A percentile compares a stretch with the other conserved stretches of the same genome.
phyloP scores from a whole-genome alignment of 2,888 invertebrate genomes.

The Drosophila imparisetae region DNA sequence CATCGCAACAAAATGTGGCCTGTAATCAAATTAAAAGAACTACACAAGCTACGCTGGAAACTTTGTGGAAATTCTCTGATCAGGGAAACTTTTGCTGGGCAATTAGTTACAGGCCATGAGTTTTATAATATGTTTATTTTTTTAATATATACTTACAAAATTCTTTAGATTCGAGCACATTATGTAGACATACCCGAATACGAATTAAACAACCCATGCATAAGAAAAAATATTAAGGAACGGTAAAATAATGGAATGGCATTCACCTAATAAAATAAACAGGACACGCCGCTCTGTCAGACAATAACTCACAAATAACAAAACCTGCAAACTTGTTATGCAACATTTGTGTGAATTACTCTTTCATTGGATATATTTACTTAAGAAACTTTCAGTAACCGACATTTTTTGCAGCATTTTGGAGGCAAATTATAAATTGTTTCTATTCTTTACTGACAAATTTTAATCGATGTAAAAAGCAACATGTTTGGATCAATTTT shows the following conservation, averaged over 20 bases:
- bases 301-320: slow-evolving; percentile 52
- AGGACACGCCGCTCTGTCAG: slow-evolving; percentile 57
- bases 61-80: slow-evolving; percentile 31
- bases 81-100: slow-evolving; percentile 43
- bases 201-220: slow-evolving; percentile 8
- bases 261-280: slow-evolving; percentile 42
- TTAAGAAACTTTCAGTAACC: slow-evolving; percentile 1
- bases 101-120: slow-evolving; percentile 73
- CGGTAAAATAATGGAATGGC: slow-evolving; percentile 39
- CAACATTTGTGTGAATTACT: slow-evolving; percentile 32
- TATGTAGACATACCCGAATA: slow-evolving; percentile 16
- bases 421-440: neutral
- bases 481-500: neutral
- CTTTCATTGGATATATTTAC: neutral
- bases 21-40: slow-evolving; percentile 72
- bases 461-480: neutral
- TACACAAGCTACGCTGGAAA: slow-evolving; percentile 27
- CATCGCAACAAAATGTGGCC: slow-evolving; percentile 49
- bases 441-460: neutral
- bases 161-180: slow-evolving; percentile 23
- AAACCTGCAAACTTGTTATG: slow-evolving; percentile 50
- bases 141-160: slow-evolving; percentile 18
- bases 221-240: slow-evolving; percentile 15
- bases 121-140: slow-evolving; percentile 35
- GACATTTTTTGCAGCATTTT: neutral